Base-by-base conservation (phyloP, 2,797 vertebrate species). In the Tachyglossus aculeatus region DNA sequence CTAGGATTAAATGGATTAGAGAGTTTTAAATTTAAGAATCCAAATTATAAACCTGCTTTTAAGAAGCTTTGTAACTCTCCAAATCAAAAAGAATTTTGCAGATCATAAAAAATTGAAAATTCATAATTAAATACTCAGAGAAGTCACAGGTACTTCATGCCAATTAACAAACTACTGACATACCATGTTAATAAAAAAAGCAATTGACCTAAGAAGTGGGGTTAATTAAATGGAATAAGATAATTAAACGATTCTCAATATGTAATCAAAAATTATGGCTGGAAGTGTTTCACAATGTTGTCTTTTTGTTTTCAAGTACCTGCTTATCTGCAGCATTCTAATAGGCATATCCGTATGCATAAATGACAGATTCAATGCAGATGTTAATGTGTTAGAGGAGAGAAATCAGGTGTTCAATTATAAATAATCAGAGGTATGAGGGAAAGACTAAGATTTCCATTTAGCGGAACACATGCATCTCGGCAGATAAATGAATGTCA, bases 391-490 rank as follows among this genome's bases (percentile, higher is more conserved):
- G 82, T 78, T 88, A 68, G 82, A 82, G 81, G 78, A 83, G 60
- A 89, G 83, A 85, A 92, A 91, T 89, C 87, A 91, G 86, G 81
- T 90, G 88, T 87, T 88, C 86, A 90, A 90, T 91, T 91, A 91
- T 85, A 87, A 88, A 79, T 74, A 77, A 91, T 74, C 60, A 71
- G 77, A 56, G 70, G 57, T 80, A 74, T 80, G 87, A 86, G 65
- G 71, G 47, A 85, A 83, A 55, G 54, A 2, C 1, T 32, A 76
- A 84, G 70, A 50, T 45, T 74, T 78, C 74, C 67, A 81, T 84
- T 89, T 86, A 83, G 71, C 19, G 27, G 64, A 81, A 62, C 57
- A 59, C 57, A 78, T n/a, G 74, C 22, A 63, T 65, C 40, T 80
- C 71, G 84, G 81, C 74, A 39, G 59, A 78, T 71, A 74, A 85